phyloP scores from a whole-genome alignment of 2,888 invertebrate genomes.

The Idaea straminata region DNA sequence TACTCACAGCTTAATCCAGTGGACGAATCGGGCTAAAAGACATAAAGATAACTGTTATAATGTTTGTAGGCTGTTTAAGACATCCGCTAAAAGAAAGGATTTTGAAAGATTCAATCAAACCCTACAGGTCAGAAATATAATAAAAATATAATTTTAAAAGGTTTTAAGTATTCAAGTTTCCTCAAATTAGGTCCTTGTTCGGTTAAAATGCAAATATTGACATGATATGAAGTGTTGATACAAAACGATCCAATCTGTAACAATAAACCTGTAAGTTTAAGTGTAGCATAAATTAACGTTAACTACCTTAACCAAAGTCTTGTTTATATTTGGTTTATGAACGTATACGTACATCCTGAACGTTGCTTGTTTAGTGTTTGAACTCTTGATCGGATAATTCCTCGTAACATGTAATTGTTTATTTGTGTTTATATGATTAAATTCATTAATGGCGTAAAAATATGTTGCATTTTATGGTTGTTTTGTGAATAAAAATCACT shows the following conservation, averaged over 20 bases:
- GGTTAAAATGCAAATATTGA: constrained; percentile 11
- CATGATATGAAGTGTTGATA: constrained; percentile 12
- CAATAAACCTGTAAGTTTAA: constrained; percentile 19
- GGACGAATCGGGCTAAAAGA: too few relatives aligned
- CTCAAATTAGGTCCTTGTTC: not conserved
- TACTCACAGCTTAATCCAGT: too few relatives aligned
- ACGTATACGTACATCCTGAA: not conserved
- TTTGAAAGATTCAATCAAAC: too few relatives aligned
- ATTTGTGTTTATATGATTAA: too few relatives aligned
- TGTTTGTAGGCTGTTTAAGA: too few relatives aligned
- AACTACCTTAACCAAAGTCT: constrained; percentile 4
- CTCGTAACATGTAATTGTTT: too few relatives aligned
- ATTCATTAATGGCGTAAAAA: too few relatives aligned
- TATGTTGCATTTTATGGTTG: too few relatives aligned
- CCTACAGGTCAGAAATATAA: not conserved
- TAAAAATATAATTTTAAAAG: not conserved
- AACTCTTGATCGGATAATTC: not conserved
- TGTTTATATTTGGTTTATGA: constrained; percentile 10
- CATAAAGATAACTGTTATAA: too few relatives aligned
- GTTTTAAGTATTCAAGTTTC: not conserved
- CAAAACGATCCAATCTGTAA: constrained; percentile 16
- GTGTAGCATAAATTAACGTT: constrained; percentile 18
- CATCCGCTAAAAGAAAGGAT: too few relatives aligned
- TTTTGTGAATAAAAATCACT: too few relatives aligned
- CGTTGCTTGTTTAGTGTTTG: constrained; percentile 5